Percentiles rank a stretch among this genome's conserved stretches.
Evolutionary conservation across 2,797 vertebrate genomes (phyloP).

Genomic region (Gambusia yucatana): DNA sequence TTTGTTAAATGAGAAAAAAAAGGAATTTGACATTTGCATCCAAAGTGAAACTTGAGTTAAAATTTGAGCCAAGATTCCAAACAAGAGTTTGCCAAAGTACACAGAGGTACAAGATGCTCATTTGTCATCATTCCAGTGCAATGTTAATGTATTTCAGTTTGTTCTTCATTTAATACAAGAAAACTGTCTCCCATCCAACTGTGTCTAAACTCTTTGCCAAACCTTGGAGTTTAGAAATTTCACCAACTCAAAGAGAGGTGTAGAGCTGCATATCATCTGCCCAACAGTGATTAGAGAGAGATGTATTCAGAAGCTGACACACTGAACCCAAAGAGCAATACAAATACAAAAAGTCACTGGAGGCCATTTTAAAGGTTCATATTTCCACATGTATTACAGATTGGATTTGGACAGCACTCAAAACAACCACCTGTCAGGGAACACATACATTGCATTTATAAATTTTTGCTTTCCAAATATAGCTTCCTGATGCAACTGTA

Average conservation of each 20-base stretch:
- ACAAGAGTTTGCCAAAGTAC: background rate
- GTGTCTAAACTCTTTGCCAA: background rate
- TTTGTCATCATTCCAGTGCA: background rate
- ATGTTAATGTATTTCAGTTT: background rate
- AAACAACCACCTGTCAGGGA: background rate
- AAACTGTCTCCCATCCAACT: background rate
- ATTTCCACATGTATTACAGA: background rate
- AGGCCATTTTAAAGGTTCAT: background rate
- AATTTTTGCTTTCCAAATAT: background rate
- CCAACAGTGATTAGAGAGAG: background rate
- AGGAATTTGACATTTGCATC: background rate
- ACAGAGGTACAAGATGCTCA: background rate
- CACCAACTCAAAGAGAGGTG: background rate
- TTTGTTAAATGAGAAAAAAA: background rate
- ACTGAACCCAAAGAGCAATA: background rate
- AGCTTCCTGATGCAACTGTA: background rate
- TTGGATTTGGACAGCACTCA: background rate
- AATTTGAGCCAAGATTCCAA: background rate
- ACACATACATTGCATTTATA: background rate
- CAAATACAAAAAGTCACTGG: background rate
- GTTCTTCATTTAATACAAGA: background rate
- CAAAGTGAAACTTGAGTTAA: background rate
- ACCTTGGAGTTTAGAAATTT: background rate
- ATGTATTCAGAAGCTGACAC: background rate
- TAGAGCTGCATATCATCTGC: background rate